A percentile compares a stretch with the other conserved stretches of the same genome.
Evolutionary conservation across 2,113 vertebrate species (phyloP).

Genomic region (Eulemur macaco): DNA sequence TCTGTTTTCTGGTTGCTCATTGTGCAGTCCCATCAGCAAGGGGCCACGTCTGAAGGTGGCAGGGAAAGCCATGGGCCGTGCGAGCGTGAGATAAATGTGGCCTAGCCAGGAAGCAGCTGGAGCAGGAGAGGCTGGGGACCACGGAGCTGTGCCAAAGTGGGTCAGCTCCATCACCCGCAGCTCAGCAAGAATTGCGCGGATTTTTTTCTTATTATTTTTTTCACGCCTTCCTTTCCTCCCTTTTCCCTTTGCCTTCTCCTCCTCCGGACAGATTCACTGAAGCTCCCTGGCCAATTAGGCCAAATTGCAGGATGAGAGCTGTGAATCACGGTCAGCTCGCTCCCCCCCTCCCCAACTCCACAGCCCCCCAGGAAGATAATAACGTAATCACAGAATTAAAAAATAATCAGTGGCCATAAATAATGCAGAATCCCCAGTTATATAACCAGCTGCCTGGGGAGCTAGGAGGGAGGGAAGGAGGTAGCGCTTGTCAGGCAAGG

Average conservation of each 20-base stretch:
- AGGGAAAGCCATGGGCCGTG: conserved; percentile 6
- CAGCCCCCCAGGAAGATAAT: conserved; percentile 65
- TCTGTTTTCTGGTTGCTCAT: neutral
- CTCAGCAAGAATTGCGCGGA: conserved; percentile 46
- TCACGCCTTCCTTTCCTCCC: neutral
- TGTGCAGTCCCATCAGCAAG: neutral
- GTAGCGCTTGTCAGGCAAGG: neutral
- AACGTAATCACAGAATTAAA: conserved; percentile 79
- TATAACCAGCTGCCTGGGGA: conserved; percentile 62
- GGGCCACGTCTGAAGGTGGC: neutral
- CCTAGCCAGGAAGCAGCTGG: conserved; percentile 51
- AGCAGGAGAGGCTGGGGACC: conserved; percentile 59
- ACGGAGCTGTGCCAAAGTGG: conserved; percentile 67
- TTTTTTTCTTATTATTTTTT: conserved; percentile 44
- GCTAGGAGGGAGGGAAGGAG: neutral
- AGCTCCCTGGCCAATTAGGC: conserved; percentile 63
- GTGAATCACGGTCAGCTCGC: conserved; percentile 49
- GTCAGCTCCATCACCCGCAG: conserved; percentile 67
- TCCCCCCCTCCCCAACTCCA: neutral
- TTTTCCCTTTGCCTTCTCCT: conserved; percentile 42
- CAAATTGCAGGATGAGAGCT: conserved; percentile 56
- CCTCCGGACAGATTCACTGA: conserved; percentile 32
- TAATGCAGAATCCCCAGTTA: conserved; percentile 76
- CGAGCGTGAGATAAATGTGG: conserved; percentile 4
- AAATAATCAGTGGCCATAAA: conserved; percentile 80